Base-by-base conservation (phyloP, 2,797 vertebrate genomes). In the Tragopan temminckii region DNA sequence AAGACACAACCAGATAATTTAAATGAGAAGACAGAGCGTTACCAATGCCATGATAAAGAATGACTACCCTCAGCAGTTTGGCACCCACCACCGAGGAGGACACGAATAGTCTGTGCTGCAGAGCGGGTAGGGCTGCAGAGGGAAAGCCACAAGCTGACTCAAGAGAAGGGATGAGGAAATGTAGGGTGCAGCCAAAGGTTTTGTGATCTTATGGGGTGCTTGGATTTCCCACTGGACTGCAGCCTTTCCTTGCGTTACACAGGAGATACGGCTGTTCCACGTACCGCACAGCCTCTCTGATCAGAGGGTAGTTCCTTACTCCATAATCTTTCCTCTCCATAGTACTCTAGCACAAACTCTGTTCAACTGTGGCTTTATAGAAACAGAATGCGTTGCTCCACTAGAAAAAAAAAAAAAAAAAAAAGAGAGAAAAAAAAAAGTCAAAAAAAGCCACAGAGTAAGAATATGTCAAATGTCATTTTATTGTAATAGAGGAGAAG, bases 161-260 rank as follows among this genome's bases (percentile, higher is more conserved):
- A 64, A 61, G 68, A 85, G 75, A 48, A 80, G 61, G 91, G 86
- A 94, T 5, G n/a, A 84, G 77, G 80, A 95, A 93, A 88, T 0
- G 2, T 46, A 38, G 52, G 63, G 69, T 61, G 74, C 63, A 96
- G 85, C 33, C 77, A 94, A 74, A 91, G 63, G 74, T 96, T 94
- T 92, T 91, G 67, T 12, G 52, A 89, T 91, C 92, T 93, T 87
- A 86, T 18, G 77, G 92, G 80, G 84, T 80, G 64, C 67, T 91
- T 62, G 90, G 72, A 88, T 92, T 95, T 95, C 89, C 90, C 89
- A 86, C 25, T 3, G 40, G 80, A 88, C 72, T 93, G 67, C 72
- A 64, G 43, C 40, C 74, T 89, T 78, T 79, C 35, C 61, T 58
- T 63, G 62, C 36, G 50, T 0, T 89, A 35, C 66, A 40, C 24